Percentiles rank a stretch among this genome's conserved stretches.
Evolutionary conservation across 2,888 invertebrate species (phyloP).

Genomic region (Oxytorus armatus): DNA sequence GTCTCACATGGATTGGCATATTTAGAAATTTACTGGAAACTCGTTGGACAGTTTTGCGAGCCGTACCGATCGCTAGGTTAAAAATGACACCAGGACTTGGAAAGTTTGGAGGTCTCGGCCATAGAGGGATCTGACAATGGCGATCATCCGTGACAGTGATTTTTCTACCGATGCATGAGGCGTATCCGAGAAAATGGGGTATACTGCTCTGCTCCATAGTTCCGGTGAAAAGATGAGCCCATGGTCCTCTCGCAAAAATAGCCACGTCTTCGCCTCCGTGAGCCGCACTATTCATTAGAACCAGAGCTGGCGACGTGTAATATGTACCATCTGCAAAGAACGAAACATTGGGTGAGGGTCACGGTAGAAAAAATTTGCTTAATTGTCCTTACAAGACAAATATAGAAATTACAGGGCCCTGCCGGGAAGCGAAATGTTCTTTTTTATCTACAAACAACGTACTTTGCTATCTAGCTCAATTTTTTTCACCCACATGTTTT

Average conservation of each 20-base stretch:
- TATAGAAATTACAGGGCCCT: no score
- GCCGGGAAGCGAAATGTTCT: no score
- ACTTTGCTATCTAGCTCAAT: not conserved
- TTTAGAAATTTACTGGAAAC: no score
- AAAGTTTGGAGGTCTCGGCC: no score
- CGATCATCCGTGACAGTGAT: not conserved
- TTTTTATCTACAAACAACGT: no score
- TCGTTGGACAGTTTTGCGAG: no score
- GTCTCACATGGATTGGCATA: no score
- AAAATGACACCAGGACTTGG: no score
- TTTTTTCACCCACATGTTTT: not conserved
- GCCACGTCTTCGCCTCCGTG: constrained; percentile 93
- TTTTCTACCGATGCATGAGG: constrained; percentile 88
- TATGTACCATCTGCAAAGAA: not conserved
- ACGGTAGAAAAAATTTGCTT: no score
- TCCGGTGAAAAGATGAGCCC: constrained; percentile 92
- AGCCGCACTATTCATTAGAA: constrained; percentile 87
- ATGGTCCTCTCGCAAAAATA: constrained; percentile 91
- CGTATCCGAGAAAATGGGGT: constrained; percentile 91
- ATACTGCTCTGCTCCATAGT: constrained; percentile 92
- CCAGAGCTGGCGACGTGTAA: not conserved
- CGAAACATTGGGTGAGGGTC: not conserved
- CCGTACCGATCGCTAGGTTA: no score
- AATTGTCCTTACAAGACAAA: no score
- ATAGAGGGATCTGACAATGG: no score